These are phyloP conservation scores for Pampusana beccarii DNA, from an alignment of 2,113 vertebrate genomes.

Conservation along the genomic window DNA sequence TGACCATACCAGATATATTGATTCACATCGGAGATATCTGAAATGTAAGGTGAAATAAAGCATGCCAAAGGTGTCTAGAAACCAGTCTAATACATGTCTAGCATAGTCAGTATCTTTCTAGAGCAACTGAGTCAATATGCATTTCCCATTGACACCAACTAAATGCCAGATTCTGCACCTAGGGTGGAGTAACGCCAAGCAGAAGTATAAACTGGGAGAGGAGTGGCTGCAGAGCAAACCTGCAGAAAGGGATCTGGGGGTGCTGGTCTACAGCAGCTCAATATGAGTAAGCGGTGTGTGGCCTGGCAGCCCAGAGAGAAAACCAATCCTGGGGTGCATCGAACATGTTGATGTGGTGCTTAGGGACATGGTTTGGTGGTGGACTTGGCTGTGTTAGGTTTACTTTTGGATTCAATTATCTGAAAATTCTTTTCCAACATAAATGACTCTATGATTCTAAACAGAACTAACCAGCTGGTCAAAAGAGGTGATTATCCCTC, in stretches of 20 bases:
- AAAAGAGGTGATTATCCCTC: background rate
- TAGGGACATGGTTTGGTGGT: too few relatives aligned
- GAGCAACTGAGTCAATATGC: background rate
- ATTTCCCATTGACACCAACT: background rate
- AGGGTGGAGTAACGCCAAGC: accelerated
- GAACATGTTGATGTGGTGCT: background rate
- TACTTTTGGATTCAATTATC: too few relatives aligned
- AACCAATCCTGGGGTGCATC: background rate
- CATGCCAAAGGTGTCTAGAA: background rate
- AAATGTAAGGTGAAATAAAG: background rate
- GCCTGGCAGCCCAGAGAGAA: background rate
- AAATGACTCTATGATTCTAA: too few relatives aligned
- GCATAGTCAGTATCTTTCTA: background rate
- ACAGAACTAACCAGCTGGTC: accelerated
- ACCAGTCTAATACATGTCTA: background rate
- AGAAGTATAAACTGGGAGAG: background rate
- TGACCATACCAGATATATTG: background rate
- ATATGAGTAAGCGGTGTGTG: background rate
- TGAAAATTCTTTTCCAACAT: too few relatives aligned
- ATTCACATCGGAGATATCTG: background rate
- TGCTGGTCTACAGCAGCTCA: background rate
- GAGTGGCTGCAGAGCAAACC: background rate
- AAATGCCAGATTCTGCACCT: background rate
- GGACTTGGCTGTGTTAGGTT: too few relatives aligned
- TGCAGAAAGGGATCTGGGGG: background rate